Conservation (phyloP, 2,888 invertebrate genomes). For the Steinernema carpocapsae region DNA sequence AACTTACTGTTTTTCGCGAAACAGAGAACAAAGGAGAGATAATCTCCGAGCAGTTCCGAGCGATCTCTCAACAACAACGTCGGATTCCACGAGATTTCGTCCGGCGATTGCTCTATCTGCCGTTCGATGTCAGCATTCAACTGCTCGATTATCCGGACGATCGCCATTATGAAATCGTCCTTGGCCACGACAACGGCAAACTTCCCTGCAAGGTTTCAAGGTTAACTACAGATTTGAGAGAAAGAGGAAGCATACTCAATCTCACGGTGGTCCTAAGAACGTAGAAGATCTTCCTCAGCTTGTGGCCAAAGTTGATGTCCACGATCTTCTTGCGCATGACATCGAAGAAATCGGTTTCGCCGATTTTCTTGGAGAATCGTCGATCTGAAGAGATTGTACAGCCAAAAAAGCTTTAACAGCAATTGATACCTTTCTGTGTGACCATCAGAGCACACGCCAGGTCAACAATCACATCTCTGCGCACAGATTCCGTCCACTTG, state of each 20-base stretch:
- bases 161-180: neutral
- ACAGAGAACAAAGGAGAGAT: neutral
- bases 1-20: conserved; percentile 4
- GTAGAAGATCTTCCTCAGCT: neutral
- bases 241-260: neutral
- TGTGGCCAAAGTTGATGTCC: neutral
- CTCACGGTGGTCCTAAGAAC: neutral
- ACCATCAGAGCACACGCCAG: conserved; percentile 8
- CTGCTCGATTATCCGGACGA: neutral
- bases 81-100: neutral
- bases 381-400: neutral
- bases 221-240: neutral
- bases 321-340: neutral
- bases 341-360: neutral
- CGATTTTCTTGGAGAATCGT: neutral
- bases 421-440: neutral
- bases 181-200: neutral
- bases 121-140: neutral
- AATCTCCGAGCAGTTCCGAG: neutral
- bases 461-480: neutral
- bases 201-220: neutral
- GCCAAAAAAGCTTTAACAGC: neutral
- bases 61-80: neutral
- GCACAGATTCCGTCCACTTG: neutral
- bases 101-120: neutral